Evolutionary conservation across 2,797 vertebrate species (phyloP).

Genomic region (Yasuhikotakia modesta): DNA sequence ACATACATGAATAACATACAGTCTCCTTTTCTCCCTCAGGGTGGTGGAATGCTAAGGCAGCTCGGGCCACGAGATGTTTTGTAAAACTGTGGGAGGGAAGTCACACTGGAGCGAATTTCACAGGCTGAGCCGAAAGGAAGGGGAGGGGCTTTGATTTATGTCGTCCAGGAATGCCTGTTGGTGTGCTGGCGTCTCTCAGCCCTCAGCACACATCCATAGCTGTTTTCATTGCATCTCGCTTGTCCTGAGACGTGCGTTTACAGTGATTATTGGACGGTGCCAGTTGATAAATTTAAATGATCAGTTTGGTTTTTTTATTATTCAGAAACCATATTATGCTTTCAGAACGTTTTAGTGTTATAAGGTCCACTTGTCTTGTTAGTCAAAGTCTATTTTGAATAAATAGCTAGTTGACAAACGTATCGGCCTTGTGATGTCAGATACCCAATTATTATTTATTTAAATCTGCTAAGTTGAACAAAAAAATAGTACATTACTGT

Average conservation of each 20-base stretch:
- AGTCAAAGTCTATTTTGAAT: no score
- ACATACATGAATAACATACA: conserved; percentile 27
- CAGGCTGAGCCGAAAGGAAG: conserved; percentile 53
- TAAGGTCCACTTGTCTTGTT: no score
- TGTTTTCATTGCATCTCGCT: conserved; percentile 40
- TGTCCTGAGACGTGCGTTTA: conserved; percentile 41
- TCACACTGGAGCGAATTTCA: conserved; percentile 56
- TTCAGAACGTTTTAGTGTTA: not conserved
- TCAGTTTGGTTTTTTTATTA: no score
- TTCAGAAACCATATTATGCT: no score
- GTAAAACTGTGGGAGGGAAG: conserved; percentile 54
- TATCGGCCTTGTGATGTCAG: no score
- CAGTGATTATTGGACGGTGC: conserved; percentile 9
- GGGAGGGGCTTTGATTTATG: conserved; percentile 56
- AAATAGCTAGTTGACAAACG: no score
- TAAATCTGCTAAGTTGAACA: no score
- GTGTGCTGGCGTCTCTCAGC: conserved; percentile 39
- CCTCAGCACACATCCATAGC: conserved; percentile 35
- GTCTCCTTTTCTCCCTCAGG: conserved; percentile 37
- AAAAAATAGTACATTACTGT: no score
- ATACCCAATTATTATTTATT: no score
- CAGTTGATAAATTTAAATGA: not conserved
- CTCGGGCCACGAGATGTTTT: conserved; percentile 51
- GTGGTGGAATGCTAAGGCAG: conserved; percentile 56
- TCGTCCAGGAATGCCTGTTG: conserved; percentile 48